These are phyloP conservation scores for Tenualosa ilisha DNA, from an alignment of 2,797 vertebrate species.

Conservation along the genomic window DNA sequence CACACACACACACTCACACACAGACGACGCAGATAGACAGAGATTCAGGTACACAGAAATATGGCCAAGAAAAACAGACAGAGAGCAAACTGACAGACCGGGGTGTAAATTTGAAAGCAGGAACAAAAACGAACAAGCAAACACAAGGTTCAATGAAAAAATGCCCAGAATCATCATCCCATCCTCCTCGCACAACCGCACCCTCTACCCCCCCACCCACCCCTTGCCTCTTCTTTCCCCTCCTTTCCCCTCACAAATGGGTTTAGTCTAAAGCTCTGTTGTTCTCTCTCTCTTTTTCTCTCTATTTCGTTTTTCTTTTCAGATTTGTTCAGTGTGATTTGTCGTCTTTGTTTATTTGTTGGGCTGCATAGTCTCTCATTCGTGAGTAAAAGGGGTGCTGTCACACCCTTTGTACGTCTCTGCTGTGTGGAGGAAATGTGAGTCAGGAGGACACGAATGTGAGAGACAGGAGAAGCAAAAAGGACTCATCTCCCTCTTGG, in stretches of 20 bases:
- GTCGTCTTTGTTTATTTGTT: conserved; percentile 8
- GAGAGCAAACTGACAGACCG: conserved; percentile 1
- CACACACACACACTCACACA: background rate
- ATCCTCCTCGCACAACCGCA: background rate
- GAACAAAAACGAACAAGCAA: conserved; percentile 3
- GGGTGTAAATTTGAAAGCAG: conserved; percentile 31
- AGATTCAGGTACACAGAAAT: conserved; percentile 10
- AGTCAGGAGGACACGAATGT: background rate
- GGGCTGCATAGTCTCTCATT: conserved; percentile 13
- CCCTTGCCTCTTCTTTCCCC: background rate
- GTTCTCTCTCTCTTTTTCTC: background rate
- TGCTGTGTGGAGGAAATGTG: background rate
- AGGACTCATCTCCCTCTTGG: background rate
- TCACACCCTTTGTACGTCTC: background rate
- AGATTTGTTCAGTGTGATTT: conserved; percentile 7
- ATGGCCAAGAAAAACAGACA: background rate
- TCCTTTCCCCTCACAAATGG: background rate
- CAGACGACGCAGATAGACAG: background rate
- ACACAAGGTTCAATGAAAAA: background rate
- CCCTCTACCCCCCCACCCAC: background rate
- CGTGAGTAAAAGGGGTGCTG: conserved; percentile 17
- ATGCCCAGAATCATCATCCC: background rate
- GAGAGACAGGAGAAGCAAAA: background rate
- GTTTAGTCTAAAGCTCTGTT: conserved; percentile 2
- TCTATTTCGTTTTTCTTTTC: background rate